These are phyloP conservation scores for Emydocephalus ijimae DNA, from an alignment of 2,113 vertebrate genomes.

Conservation along the genomic window DNA sequence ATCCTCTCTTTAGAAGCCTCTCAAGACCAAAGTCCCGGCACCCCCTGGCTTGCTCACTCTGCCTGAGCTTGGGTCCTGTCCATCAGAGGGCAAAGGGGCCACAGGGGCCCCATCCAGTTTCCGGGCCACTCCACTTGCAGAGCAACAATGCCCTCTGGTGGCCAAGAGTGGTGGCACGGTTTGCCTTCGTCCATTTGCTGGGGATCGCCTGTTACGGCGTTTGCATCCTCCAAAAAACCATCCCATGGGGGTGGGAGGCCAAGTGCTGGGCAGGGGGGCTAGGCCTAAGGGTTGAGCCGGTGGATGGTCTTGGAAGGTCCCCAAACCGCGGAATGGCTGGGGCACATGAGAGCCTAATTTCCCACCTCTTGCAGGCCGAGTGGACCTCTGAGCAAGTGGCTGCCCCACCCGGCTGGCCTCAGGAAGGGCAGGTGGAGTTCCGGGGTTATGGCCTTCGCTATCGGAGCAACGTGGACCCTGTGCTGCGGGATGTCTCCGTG, in stretches of 20 bases:
- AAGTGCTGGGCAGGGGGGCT: background rate
- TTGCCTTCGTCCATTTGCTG: background rate
- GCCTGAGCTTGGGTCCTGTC: background rate
- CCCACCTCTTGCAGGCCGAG: conserved; percentile 72
- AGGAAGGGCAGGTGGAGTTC: conserved; percentile 82
- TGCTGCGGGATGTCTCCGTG: conserved; percentile 81
- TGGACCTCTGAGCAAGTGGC: conserved; percentile 74
- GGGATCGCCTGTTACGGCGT: background rate
- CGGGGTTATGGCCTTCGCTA: conserved; percentile 82
- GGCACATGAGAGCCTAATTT: background rate
- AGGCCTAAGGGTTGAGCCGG: background rate
- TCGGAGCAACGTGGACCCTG: conserved; percentile 83
- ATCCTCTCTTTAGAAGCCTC: background rate
- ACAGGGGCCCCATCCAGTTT: fast-evolving
- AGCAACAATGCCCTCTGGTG: background rate
- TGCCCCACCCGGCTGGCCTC: conserved; percentile 77
- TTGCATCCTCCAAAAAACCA: background rate
- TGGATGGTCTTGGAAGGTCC: background rate
- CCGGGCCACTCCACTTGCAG: background rate
- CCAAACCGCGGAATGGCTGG: background rate
- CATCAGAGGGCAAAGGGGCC: background rate
- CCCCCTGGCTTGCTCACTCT: background rate
- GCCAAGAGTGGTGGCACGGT: background rate
- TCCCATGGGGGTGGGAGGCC: background rate
- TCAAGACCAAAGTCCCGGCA: background rate